Conservation (phyloP, 2,888 invertebrate species). For the Zele albiditarsus region DNA sequence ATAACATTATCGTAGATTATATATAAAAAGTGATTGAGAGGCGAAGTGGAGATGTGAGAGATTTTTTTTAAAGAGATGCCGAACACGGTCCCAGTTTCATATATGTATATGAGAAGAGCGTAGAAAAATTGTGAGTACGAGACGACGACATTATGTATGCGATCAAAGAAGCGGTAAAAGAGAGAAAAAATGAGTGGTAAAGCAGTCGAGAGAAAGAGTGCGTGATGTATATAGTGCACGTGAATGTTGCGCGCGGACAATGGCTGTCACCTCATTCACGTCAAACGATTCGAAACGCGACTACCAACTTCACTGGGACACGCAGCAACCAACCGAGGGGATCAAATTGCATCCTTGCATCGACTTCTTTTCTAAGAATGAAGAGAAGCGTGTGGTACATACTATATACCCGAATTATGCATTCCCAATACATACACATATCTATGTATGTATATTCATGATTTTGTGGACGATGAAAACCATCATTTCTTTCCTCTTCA, state of each 20-base stretch:
- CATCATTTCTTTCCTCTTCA: not conserved
- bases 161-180: conserved; percentile 54
- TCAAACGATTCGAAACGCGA: conserved; percentile 62
- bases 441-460: not conserved
- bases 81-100: conserved; percentile 22
- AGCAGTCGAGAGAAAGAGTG: conserved; percentile 40
- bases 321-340: conserved; percentile 49
- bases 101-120: conserved; percentile 55
- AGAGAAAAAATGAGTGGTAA: conserved; percentile 27
- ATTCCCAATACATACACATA: not conserved
- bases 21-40: not conserved
- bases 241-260: conserved; percentile 57
- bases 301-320: conserved; percentile 55
- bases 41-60: not conserved
- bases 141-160: conserved; percentile 54
- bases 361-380: conserved; percentile 64
- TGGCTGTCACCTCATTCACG: conserved; percentile 65
- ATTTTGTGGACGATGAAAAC: not conserved
- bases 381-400: conserved; percentile 30
- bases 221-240: conserved; percentile 50
- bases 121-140: not conserved
- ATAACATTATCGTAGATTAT: not conserved
- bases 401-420: conserved; percentile 7
- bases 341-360: conserved; percentile 68
- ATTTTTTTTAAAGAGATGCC: conserved; percentile 26